A percentile compares a stretch with the other conserved stretches of the same genome.
Evolutionary conservation across 2,113 vertebrate species (phyloP).

Genomic region (Pygoscelis antarcticus): DNA sequence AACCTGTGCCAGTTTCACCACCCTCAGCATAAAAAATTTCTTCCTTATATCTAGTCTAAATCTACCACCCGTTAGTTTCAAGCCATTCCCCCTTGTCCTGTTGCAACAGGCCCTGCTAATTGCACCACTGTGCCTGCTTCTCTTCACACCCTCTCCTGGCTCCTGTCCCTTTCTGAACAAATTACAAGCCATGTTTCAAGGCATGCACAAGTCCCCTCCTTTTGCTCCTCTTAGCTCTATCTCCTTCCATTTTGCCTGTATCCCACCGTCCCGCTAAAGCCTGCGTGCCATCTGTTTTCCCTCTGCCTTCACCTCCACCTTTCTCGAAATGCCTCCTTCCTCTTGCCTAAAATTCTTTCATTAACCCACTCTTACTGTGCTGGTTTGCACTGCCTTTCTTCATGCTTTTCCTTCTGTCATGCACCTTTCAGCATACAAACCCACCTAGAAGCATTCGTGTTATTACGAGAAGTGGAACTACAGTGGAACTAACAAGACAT

Average conservation of each 20-base stretch:
- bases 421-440: not conserved
- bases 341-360: not conserved
- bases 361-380: not conserved
- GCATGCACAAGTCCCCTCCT: not conserved
- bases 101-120: too few relatives aligned
- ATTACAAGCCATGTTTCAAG: not conserved
- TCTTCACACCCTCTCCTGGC: not conserved
- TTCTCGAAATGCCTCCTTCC: not conserved
- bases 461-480: not conserved
- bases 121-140: not conserved
- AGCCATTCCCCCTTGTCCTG: too few relatives aligned
- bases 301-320: not conserved
- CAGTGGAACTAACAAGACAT: not conserved
- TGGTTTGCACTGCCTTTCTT: not conserved
- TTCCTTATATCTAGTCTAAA: too few relatives aligned
- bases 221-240: not conserved
- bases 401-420: not conserved
- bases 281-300: not conserved
- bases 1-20: too few relatives aligned
- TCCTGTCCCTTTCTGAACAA: not conserved
- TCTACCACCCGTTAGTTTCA: too few relatives aligned
- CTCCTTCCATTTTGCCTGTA: not conserved
- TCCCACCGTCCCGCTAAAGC: not conserved
- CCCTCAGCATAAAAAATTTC: too few relatives aligned
- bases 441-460: not conserved